Evolutionary conservation across 2,797 vertebrate genomes (phyloP), one percentile per base, ranked within the genome.

Genomic region (Lepilemur ruficaudatus): DNA sequence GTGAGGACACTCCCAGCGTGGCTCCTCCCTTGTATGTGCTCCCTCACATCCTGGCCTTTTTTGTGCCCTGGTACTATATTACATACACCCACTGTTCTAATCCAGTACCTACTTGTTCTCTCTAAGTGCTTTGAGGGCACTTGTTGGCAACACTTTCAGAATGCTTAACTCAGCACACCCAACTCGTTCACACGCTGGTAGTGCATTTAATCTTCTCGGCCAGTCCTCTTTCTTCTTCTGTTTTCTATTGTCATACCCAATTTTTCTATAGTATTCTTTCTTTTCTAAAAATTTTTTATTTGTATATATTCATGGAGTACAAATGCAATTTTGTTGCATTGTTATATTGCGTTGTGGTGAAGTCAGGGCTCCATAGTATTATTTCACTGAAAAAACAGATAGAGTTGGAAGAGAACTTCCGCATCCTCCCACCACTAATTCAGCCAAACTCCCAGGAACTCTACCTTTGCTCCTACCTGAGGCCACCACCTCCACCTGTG

Each of bases 1-100:
- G 1, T 5, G 1, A 5, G 0, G 3, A 13, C 22, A 9, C n/a
- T 63, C 32, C 15, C 20, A 18, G 17, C 3, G 2, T 28, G 72
- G 11, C 32, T 55, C 30, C 1, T 59, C 11, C 32, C 38, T 83
- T 35, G 11, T 14, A 0, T 22, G 4, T 25, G 22, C n/a, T 32
- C 5, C 3, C 38, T 2, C 4, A 28, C 6, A 8, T 10, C 12
- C 28, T 17, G 41, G 4, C 35, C 52, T 52, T 52, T 7, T 41
- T 17, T 85, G 1, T 22, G 5, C 65, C 20, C 11, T 10, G 4
- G 2, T 20, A 1, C 55, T 25, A 0, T 72, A n/a, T 28, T 25
- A 69, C 1, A 38, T 22, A 6, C 23, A 46, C 13, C 14, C 14
- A 50, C 14, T 9, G 0, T 25, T 30, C 12, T 4, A 30, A 14